A percentile compares a stretch with the other conserved stretches of the same genome.
phyloP scores from a whole-genome alignment of 2,797 vertebrate genomes.

The Poecilia gillii region DNA sequence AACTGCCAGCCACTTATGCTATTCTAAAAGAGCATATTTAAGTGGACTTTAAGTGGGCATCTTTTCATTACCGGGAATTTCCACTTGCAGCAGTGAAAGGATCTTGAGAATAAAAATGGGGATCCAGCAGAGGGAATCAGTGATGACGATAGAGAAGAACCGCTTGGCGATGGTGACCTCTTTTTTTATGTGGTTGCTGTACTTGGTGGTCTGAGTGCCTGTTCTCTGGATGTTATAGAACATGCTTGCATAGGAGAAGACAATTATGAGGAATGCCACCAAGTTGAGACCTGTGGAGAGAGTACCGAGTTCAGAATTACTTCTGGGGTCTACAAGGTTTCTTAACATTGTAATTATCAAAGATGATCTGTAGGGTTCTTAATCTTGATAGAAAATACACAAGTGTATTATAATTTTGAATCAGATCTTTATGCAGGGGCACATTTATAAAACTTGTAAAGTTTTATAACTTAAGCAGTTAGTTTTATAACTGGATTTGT shows the following conservation, averaged over 20 bases:
- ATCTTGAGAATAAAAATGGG: constrained; percentile 97
- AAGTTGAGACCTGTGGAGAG: constrained; percentile 89
- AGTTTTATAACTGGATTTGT: too few relatives aligned
- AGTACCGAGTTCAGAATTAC: constrained; percentile 9
- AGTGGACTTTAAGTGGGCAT: neutral
- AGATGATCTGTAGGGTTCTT: neutral
- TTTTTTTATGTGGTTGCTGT: constrained; percentile 94
- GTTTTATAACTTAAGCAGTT: too few relatives aligned
- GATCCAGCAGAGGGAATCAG: constrained; percentile 97
- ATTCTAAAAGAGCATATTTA: neutral
- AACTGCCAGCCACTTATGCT: neutral
- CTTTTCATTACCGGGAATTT: constrained; percentile 92
- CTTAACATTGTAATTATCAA: neutral
- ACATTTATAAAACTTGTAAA: neutral
- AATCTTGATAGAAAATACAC: neutral
- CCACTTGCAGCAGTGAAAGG: constrained; percentile 92
- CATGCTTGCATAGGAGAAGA: constrained; percentile 98
- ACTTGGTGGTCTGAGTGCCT: constrained; percentile 89
- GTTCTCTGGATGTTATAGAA: constrained; percentile 96
- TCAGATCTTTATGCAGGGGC: neutral
- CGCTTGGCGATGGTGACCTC: constrained; percentile 95
- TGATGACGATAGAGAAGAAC: constrained; percentile 98
- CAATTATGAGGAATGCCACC: constrained; percentile 94
- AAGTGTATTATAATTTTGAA: neutral
- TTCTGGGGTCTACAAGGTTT: neutral